Conservation (phyloP, 2,888 invertebrate genomes). For the Xanthorhoe spadicearia region DNA sequence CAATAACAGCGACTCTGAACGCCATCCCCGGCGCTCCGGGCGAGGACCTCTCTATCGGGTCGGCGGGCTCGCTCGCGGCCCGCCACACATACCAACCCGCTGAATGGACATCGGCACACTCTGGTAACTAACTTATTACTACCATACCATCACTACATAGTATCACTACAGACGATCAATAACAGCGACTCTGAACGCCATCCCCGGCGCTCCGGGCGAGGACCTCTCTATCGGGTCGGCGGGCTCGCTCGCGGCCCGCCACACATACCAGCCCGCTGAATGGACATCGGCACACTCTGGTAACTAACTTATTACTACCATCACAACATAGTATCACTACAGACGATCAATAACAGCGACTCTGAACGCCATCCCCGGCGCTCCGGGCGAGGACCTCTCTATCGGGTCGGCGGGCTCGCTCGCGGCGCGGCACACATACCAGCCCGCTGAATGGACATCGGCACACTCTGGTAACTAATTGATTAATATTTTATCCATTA, state of each 20-base stretch:
- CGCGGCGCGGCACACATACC: slow-evolving; percentile 85
- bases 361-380: slow-evolving; percentile 77
- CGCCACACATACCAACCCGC: slow-evolving; percentile 82
- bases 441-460: slow-evolving; percentile 76
- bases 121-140: no score
- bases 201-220: slow-evolving; percentile 80
- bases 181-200: slow-evolving; percentile 81
- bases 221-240: slow-evolving; percentile 92
- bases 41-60: slow-evolving; percentile 90
- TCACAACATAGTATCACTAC: no score
- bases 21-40: slow-evolving; percentile 76
- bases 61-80: slow-evolving; percentile 90
- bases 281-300: slow-evolving; percentile 77
- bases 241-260: slow-evolving; percentile 88
- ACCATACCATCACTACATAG: no score
- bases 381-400: slow-evolving; percentile 87
- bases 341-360: slow-evolving; percentile 87
- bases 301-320: no score
- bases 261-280: slow-evolving; percentile 79
- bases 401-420: slow-evolving; percentile 92
- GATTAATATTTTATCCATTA: no score
- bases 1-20: slow-evolving; percentile 77
- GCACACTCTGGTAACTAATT: slow-evolving; percentile 67
- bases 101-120: slow-evolving; percentile 75
- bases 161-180: not conserved